These are phyloP conservation scores for Hirtodrosophila duncani DNA, from an alignment of 2,888 invertebrate species.

Conservation along the genomic window DNA sequence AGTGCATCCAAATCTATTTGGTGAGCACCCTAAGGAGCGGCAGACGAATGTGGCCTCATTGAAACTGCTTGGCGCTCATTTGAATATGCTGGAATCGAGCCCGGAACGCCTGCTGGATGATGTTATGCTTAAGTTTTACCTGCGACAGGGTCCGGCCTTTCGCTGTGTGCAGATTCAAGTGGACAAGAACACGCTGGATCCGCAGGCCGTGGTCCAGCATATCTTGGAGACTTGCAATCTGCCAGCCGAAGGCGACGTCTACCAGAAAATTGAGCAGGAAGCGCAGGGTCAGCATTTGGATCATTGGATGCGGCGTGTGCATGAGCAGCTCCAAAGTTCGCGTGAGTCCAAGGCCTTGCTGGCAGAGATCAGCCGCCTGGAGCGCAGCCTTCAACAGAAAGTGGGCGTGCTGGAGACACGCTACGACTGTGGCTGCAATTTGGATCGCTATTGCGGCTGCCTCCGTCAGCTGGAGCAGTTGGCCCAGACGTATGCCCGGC, in stretches of 20 bases:
- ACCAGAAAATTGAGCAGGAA: background rate
- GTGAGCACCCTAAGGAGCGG: constrained; percentile 91
- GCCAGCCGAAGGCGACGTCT: constrained; percentile 80
- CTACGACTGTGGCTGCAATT: constrained; percentile 92
- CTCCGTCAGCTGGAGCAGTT: constrained; percentile 88
- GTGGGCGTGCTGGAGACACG: constrained; percentile 81
- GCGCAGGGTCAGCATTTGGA: constrained; percentile 78
- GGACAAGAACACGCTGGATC: constrained; percentile 82
- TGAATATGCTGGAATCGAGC: constrained; percentile 88
- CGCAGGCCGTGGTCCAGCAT: constrained; percentile 84
- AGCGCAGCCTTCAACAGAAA: constrained; percentile 57
- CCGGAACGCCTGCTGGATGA: constrained; percentile 78
- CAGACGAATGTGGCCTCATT: constrained; percentile 92
- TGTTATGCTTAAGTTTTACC: constrained; percentile 86
- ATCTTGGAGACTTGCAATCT: constrained; percentile 89
- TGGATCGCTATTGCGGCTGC: constrained; percentile 91
- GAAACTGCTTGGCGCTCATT: constrained; percentile 90
- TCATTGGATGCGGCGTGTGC: constrained; percentile 86
- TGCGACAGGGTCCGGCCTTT: constrained; percentile 81
- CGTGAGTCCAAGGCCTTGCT: constrained; percentile 82
- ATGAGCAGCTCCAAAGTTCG: constrained; percentile 82
- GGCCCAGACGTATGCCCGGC: constrained; percentile 84
- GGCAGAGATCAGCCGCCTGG: constrained; percentile 83
- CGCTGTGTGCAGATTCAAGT: constrained; percentile 86
- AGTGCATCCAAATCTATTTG: constrained; percentile 96